Conservation (phyloP, 2,888 invertebrate genomes). For the Crioceris asparagi region DNA sequence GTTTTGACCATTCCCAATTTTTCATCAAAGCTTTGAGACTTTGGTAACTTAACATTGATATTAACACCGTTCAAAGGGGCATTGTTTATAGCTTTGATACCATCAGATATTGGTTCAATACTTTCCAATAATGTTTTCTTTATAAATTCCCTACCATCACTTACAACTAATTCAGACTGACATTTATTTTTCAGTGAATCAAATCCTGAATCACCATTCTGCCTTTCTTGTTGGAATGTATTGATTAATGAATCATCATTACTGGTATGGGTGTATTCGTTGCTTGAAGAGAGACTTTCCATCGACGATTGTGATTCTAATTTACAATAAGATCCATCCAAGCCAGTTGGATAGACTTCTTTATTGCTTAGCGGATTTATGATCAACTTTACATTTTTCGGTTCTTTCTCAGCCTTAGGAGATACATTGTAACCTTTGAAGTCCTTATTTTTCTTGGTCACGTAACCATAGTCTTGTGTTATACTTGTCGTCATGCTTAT, state of each 20-base stretch:
- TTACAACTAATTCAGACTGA: conserved; percentile 19
- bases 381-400: conserved; percentile 36
- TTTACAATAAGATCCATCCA: conserved; percentile 35
- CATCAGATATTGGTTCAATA: conserved; percentile 35
- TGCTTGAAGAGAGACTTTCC: conserved; percentile 32
- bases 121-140: conserved; percentile 28
- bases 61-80: conserved; percentile 14
- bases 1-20: conserved; percentile 30
- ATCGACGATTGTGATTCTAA: conserved; percentile 31
- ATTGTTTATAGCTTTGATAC: conserved; percentile 31
- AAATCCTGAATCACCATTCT: conserved; percentile 31
- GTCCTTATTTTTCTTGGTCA: conserved; percentile 36
- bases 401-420: conserved; percentile 23
- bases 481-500: conserved; percentile 36
- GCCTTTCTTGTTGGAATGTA: conserved; percentile 16
- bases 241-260: conserved; percentile 24
- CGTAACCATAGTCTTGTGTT: conserved; percentile 33
- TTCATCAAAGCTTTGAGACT: conserved; percentile 38
- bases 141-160: conserved; percentile 12
- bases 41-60: conserved; percentile 23
- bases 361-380: conserved; percentile 37
- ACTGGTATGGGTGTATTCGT: conserved; percentile 28
- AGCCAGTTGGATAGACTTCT: conserved; percentile 36
- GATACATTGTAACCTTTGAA: conserved; percentile 30
- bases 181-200: conserved; percentile 28